phyloP scores from a whole-genome alignment of 2,888 invertebrate genomes.

The Erebia epiphron region DNA sequence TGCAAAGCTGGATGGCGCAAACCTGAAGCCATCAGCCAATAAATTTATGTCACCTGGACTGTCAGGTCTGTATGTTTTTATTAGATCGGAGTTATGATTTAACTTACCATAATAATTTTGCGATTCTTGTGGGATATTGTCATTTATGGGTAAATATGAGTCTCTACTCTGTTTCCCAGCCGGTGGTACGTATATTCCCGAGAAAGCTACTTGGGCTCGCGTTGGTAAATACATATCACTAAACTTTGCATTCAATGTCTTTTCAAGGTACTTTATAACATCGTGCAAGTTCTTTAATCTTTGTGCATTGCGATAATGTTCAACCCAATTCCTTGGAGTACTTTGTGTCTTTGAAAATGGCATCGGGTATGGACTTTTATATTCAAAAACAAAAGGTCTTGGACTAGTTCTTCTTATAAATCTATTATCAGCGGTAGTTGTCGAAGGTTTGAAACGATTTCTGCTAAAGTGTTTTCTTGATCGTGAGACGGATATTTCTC shows the following conservation, averaged over 20 bases:
- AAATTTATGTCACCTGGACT: conserved; percentile 89
- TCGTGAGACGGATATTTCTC: conserved; percentile 48
- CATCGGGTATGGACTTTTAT: conserved; percentile 65
- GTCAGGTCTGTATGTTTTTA: conserved; percentile 87
- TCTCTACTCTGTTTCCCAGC: conserved; percentile 47
- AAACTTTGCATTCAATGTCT: conserved; percentile 72
- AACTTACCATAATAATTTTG: conserved; percentile 50
- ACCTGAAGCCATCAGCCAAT: conserved; percentile 81
- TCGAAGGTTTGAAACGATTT: conserved; percentile 42
- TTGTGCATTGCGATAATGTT: conserved; percentile 72
- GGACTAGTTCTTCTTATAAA: conserved; percentile 72
- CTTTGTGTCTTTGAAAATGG: conserved; percentile 66
- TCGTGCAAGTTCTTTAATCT: conserved; percentile 72
- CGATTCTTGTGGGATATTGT: conserved; percentile 50
- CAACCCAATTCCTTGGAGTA: conserved; percentile 69
- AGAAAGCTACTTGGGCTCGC: conserved; percentile 65
- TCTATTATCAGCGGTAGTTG: conserved; percentile 47
- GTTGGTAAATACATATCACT: conserved; percentile 64
- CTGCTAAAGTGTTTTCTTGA: conserved; percentile 35
- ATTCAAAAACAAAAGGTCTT: conserved; percentile 76
- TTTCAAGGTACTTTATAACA: conserved; percentile 73
- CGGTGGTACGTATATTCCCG: conserved; percentile 69
- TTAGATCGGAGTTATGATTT: conserved; percentile 82
- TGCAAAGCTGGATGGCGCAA: conserved; percentile 53
- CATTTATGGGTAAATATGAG: conserved; percentile 38